Percentiles rank a stretch among this genome's conserved stretches.
Evolutionary conservation across 64 coral and sea anemone species (phyloP).

Genomic region (Exaiptasia diaphana): DNA sequence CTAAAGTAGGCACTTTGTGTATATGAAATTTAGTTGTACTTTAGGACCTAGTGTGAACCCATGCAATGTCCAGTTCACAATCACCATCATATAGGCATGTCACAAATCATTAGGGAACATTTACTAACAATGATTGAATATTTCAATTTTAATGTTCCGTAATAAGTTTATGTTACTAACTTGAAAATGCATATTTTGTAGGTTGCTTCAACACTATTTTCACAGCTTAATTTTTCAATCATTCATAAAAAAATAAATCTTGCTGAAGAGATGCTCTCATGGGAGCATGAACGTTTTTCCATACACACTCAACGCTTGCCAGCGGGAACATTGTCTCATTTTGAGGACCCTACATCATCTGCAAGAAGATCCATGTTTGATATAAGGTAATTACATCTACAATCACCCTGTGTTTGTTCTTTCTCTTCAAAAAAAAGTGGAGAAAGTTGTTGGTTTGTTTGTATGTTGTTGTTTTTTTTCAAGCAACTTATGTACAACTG

Average conservation of each 20-base stretch:
- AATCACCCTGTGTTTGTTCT: too few relatives aligned
- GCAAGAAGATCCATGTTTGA: slow-evolving; percentile 91
- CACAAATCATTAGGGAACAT: too few relatives aligned
- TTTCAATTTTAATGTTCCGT: too few relatives aligned
- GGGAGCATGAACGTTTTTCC: slow-evolving; percentile 95
- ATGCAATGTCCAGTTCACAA: too few relatives aligned
- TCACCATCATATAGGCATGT: too few relatives aligned
- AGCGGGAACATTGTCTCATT: slow-evolving; percentile 84
- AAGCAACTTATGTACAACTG: too few relatives aligned
- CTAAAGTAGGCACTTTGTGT: too few relatives aligned
- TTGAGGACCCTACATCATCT: slow-evolving; percentile 48
- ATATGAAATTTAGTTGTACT: too few relatives aligned
- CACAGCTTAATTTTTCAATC: slow-evolving; percentile 78
- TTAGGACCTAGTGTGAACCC: too few relatives aligned
- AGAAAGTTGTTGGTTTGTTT: not conserved
- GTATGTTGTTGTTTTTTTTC: too few relatives aligned
- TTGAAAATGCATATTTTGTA: not conserved
- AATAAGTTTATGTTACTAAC: too few relatives aligned
- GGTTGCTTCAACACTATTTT: slow-evolving; percentile 69
- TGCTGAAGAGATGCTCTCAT: slow-evolving; percentile 78
- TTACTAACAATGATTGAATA: too few relatives aligned
- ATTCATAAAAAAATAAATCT: slow-evolving; percentile 96
- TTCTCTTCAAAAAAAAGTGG: not conserved
- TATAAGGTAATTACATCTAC: slow-evolving; percentile 73
- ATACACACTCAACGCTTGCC: slow-evolving; percentile 84